phyloP scores from a whole-genome alignment of 2,113 vertebrate species.

The Nematolebias whitei region DNA sequence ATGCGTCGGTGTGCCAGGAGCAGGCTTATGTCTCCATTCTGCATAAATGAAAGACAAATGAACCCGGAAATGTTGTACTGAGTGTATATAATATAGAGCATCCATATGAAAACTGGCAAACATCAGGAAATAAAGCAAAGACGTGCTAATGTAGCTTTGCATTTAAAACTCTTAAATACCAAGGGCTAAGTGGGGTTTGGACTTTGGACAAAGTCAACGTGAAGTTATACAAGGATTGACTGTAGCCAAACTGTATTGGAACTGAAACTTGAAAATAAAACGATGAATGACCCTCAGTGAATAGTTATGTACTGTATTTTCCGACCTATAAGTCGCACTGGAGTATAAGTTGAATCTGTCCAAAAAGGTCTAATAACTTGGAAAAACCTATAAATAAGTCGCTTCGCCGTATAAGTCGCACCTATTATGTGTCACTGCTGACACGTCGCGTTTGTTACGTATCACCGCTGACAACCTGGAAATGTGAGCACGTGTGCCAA shows the following conservation, averaged over 20 bases:
- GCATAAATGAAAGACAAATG: conserved; percentile 37
- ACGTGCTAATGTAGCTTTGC: conserved; percentile 1
- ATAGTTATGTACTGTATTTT: too few relatives aligned
- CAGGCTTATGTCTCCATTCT: conserved; percentile 40
- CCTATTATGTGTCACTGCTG: too few relatives aligned
- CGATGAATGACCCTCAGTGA: background rate
- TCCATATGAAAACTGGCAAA: conserved; percentile 27
- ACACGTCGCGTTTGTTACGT: too few relatives aligned
- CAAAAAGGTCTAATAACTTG: too few relatives aligned
- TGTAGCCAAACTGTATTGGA: background rate
- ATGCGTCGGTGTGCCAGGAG: conserved; percentile 52
- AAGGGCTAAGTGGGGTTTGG: too few relatives aligned
- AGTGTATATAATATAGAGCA: conserved; percentile 16
- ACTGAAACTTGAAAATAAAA: background rate
- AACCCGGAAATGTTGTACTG: conserved; percentile 22
- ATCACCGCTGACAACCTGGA: too few relatives aligned
- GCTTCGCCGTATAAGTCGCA: too few relatives aligned
- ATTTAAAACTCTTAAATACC: too few relatives aligned
- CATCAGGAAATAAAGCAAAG: conserved; percentile 8
- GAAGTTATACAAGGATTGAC: background rate
- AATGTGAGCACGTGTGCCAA: too few relatives aligned
- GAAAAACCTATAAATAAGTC: too few relatives aligned
- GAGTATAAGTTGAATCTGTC: too few relatives aligned
- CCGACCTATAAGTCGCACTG: too few relatives aligned
- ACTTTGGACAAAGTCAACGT: background rate